Conservation (phyloP, 1,140 invertebrate genomes). For the Littorina saxatilis region DNA sequence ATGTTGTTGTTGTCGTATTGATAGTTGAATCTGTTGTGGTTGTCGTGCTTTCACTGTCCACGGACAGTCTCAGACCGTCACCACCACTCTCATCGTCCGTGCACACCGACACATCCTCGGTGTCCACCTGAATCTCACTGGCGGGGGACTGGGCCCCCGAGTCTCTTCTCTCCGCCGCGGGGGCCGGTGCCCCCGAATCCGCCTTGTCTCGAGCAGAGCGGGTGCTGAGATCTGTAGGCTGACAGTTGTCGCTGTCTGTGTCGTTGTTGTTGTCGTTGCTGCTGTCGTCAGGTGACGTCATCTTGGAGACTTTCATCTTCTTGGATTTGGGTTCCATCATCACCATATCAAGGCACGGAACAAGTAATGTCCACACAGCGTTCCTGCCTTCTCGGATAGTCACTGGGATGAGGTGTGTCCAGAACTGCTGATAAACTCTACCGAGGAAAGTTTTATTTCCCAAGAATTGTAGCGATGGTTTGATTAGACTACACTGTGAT, state of each 20-base stretch:
- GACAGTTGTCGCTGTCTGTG: not conserved
- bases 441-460: too few species aligned
- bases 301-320: not conserved
- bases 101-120: too few species aligned
- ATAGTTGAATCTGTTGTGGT: not conserved
- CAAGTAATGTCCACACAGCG: too few species aligned
- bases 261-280: conserved; percentile 5
- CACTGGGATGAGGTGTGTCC: too few species aligned
- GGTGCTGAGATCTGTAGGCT: conserved; percentile 25
- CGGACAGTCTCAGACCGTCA: too few species aligned
- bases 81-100: too few species aligned
- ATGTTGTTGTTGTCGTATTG: not conserved
- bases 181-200: not conserved
- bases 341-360: conserved; percentile 5
- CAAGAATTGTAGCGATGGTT: too few species aligned
- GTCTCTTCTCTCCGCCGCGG: not conserved
- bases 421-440: too few species aligned
- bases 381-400: too few species aligned
- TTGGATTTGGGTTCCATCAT: conserved; percentile 4
- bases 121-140: too few species aligned
- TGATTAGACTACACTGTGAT: too few species aligned
- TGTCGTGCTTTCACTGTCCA: too few species aligned
- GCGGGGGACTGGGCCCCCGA: not conserved
- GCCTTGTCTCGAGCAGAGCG: not conserved
- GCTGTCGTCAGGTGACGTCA: not conserved